Conservation (phyloP, 2,113 vertebrate genomes). For the Pollachius pollachius region DNA sequence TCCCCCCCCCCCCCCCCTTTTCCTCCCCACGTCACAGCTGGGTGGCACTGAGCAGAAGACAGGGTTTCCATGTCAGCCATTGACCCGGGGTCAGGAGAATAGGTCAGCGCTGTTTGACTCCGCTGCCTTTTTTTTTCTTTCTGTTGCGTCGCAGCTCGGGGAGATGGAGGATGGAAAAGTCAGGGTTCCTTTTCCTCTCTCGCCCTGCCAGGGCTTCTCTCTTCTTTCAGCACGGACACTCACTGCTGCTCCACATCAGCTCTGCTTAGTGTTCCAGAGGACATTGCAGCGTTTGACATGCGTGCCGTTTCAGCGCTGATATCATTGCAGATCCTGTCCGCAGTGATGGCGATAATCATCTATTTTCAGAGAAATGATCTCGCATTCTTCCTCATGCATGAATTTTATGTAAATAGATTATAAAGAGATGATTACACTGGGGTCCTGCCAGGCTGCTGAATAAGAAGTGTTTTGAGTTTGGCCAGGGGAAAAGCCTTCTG, state of each 20-base stretch:
- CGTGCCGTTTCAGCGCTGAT: constrained; percentile 23
- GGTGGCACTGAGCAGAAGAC: constrained; percentile 65
- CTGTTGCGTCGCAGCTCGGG: constrained; percentile 31
- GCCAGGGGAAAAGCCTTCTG: constrained; percentile 42
- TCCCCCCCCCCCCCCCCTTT: constrained; percentile 30
- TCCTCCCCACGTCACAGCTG: constrained; percentile 63
- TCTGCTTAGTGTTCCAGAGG: constrained; percentile 41
- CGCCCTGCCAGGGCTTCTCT: constrained; percentile 54
- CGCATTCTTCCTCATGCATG: constrained; percentile 13
- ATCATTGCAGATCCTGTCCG: constrained; percentile 17
- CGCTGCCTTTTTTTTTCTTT: not conserved
- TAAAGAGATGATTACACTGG: constrained; percentile 36
- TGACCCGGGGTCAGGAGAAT: constrained; percentile 46
- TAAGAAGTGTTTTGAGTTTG: constrained; percentile 28
- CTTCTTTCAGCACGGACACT: constrained; percentile 50
- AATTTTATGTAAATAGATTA: constrained; percentile 41
- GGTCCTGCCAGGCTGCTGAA: constrained; percentile 35
- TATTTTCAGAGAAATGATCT: constrained; percentile 25
- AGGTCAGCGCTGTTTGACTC: constrained; percentile 55
- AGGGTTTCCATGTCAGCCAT: constrained; percentile 63
- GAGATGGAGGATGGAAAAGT: constrained; percentile 68
- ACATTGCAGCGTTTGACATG: constrained; percentile 22
- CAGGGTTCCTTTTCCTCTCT: constrained; percentile 58
- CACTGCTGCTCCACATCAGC: constrained; percentile 45
- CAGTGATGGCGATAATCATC: constrained; percentile 21